Conservation (phyloP, 1,140 invertebrate species). For the Oncopodura yosiiana region DNA sequence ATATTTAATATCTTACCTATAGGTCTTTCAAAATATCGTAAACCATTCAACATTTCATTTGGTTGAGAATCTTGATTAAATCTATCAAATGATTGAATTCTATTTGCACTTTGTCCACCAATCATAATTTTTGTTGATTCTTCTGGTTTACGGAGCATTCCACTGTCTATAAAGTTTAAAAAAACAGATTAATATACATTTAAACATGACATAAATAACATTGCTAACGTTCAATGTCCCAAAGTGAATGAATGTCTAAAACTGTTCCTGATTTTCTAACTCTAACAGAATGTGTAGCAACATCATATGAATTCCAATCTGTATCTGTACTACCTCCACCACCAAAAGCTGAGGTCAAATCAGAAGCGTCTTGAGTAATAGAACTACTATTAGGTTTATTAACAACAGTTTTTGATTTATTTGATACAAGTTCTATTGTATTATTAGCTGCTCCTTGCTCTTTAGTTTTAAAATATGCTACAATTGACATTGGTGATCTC, state of each 20-base stretch:
- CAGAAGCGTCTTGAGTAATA: background rate
- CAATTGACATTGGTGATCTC: slow-evolving; percentile 35
- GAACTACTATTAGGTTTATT: background rate
- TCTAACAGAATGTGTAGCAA: slow-evolving; percentile 48
- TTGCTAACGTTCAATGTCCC: slow-evolving; percentile 41
- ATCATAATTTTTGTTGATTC: too few species aligned
- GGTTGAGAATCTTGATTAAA: slow-evolving; percentile 38
- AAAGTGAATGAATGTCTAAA: slow-evolving; percentile 44
- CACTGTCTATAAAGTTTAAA: slow-evolving; percentile 19
- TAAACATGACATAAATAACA: background rate
- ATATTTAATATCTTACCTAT: too few species aligned
- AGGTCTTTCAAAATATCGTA: slow-evolving; percentile 48
- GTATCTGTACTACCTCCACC: too few species aligned
- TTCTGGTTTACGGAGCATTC: slow-evolving; percentile 8
- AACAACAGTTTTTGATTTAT: too few species aligned
- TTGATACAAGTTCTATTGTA: too few species aligned
- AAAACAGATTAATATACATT: background rate
- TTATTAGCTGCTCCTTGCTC: background rate
- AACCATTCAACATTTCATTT: slow-evolving; percentile 48
- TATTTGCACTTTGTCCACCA: slow-evolving; percentile 19
- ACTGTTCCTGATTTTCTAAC: slow-evolving; percentile 45
- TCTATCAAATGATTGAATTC: slow-evolving; percentile 35
- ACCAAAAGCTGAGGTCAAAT: background rate
- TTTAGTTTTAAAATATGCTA: slow-evolving; percentile 10
- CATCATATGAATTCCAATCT: slow-evolving; percentile 39